Evolutionary conservation across 2,888 invertebrate genomes (phyloP).

Genomic region (Scelioninae gen. 1): DNA sequence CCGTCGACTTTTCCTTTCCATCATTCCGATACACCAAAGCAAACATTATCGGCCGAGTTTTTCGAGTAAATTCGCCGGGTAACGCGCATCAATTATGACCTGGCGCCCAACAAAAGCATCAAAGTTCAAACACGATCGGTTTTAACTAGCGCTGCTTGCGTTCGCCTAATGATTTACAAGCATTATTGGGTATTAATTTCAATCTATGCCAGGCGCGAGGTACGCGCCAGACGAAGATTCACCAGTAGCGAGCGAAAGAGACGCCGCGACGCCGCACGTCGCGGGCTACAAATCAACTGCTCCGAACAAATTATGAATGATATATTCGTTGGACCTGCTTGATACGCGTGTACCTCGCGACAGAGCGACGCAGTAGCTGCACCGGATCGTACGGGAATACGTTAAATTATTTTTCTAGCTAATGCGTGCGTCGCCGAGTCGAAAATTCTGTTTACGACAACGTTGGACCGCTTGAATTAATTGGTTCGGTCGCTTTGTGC

Average conservation of each 20-base stretch:
- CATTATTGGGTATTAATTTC: conserved; percentile 84
- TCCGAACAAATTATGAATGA: conserved; percentile 84
- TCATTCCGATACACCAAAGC: conserved; percentile 35
- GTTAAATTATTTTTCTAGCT: conserved; percentile 44
- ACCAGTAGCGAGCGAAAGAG: conserved; percentile 71
- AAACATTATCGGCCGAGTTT: conserved; percentile 53
- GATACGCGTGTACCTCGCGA: conserved; percentile 81
- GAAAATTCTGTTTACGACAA: conserved; percentile 32
- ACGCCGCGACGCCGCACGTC: conserved; percentile 82
- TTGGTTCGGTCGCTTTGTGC: conserved; percentile 5
- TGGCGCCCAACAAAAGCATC: conserved; percentile 64
- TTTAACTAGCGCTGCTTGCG: conserved; percentile 71
- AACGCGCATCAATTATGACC: conserved; percentile 52
- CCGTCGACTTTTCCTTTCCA: conserved; percentile 32
- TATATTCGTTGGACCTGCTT: conserved; percentile 83
- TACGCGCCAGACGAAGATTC: conserved; percentile 76
- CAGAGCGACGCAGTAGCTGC: conserved; percentile 33
- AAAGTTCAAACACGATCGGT: conserved; percentile 68
- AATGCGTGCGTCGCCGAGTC: conserved; percentile 29
- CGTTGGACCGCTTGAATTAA: conserved; percentile 1
- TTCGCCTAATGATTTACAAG: conserved; percentile 83
- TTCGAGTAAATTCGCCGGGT: conserved; percentile 54
- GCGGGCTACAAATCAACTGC: conserved; percentile 83
- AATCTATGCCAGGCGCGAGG: conserved; percentile 79
- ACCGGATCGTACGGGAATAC: conserved; percentile 18